Conservation (phyloP, 2,888 invertebrate species). For the Pachydiplax longipennis region DNA sequence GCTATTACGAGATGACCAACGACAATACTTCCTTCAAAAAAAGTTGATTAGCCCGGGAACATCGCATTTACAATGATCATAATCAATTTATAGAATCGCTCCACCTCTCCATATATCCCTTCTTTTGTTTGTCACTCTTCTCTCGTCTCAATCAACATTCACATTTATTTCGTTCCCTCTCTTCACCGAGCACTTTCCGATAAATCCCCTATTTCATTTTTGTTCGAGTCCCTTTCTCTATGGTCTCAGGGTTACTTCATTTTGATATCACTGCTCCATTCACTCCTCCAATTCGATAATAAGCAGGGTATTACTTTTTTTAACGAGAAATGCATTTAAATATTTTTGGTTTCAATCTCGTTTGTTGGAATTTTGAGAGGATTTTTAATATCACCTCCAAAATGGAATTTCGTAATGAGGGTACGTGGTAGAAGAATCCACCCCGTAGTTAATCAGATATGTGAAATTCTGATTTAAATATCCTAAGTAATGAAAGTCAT, state of each 20-base stretch:
- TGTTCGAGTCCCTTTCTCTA: background rate
- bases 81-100: background rate
- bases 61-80: background rate
- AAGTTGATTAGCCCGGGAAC: background rate
- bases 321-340: background rate
- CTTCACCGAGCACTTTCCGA: background rate
- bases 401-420: too few relatives aligned
- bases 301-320: background rate
- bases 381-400: background rate
- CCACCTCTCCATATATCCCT: background rate
- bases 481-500: too few relatives aligned
- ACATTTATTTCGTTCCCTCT: background rate
- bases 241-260: background rate
- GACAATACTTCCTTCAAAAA: too few relatives aligned
- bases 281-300: background rate
- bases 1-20: background rate
- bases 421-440: too few relatives aligned
- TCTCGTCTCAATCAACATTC: background rate
- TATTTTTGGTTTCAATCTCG: background rate
- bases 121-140: background rate
- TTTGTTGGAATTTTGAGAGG: background rate
- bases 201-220: background rate
- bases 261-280: background rate
- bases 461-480: too few relatives aligned
- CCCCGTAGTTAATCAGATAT: too few relatives aligned